These are phyloP conservation scores for Anhinga rufa DNA, from an alignment of 2,113 vertebrate genomes.

Conservation along the genomic window DNA sequence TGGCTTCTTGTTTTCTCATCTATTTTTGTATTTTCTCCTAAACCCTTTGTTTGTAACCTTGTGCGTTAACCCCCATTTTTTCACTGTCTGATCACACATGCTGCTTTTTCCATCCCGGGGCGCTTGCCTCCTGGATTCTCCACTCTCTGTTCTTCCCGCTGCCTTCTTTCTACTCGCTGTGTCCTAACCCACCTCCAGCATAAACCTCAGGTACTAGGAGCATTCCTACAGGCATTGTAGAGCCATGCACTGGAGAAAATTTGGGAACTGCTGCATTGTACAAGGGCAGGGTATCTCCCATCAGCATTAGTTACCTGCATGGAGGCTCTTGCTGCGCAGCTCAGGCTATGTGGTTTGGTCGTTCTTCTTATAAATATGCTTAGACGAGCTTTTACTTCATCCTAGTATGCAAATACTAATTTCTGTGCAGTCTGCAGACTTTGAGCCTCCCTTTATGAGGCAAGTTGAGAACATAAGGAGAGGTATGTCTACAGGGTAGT, in stretches of 20 bases:
- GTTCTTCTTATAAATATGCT: background rate
- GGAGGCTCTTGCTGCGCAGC: background rate
- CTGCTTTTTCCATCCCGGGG: accelerated
- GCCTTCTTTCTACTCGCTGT: background rate
- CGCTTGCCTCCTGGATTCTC: background rate
- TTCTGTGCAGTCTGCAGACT: background rate
- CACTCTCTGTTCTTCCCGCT: accelerated
- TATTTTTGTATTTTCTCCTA: background rate
- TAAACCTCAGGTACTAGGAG: background rate
- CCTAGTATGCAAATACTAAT: background rate
- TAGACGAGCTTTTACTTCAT: background rate
- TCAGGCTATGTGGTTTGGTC: background rate
- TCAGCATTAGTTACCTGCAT: background rate
- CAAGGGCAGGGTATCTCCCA: background rate
- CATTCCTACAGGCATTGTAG: background rate
- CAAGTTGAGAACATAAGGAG: background rate
- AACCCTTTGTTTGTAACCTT: background rate
- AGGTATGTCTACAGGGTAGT: background rate
- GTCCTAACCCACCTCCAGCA: background rate
- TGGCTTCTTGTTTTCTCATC: background rate
- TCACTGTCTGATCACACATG: accelerated
- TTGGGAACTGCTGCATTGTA: background rate
- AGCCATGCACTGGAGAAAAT: background rate
- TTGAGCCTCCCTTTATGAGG: background rate
- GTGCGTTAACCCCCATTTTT: accelerated